Base-by-base conservation (phyloP, 2,888 invertebrate species). In the Actias luna region DNA sequence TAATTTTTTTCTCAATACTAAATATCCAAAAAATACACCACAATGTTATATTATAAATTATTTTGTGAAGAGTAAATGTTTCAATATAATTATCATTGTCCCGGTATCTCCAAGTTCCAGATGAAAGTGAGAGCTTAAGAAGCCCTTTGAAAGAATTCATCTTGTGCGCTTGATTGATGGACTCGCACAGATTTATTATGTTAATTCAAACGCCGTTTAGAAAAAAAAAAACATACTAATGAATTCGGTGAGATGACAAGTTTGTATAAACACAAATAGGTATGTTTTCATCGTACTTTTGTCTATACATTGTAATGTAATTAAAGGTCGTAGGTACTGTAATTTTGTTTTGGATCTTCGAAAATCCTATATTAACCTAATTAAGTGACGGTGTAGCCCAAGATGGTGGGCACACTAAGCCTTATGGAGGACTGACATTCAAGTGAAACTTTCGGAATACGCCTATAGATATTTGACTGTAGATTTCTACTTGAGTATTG, bases 51-150 rank as follows among this genome's bases (percentile, higher is more conserved):
- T 42, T 31, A 18, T 18, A 61, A 39, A 22, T 10, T 46, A 46
- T 46, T 46, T 22, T 12, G 46, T 22, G 12, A 46, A 46, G 10
- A 46, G 12, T 46, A 46, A 46, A 39, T 73, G 77, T 70, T 70
- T 64, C 72, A 59, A 39, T 70, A 78, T 82, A 80, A 82, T 83
- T 83, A 83, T 73, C 69, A 78, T 79, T 80, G 78, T 78, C 65
- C 68, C 65, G 70, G 70, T 50, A 57, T 60, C 63, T 71, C 68
- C 52, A 65, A 63, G 76, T 77, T 79, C 77, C 80, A 85, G 83
- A 89, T 89, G 89, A 89, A 91, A 91, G 90, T 85, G 85, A 89
- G 86, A 78, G 92, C 92, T 92, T 90, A 89, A 69, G 86, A 88
- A 87, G 82, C 85, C 87, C 77, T 88, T 87, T 82, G 81, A 87